Conservation (phyloP, 1,140 invertebrate species). For the Diachasmimorpha longicaudata region DNA sequence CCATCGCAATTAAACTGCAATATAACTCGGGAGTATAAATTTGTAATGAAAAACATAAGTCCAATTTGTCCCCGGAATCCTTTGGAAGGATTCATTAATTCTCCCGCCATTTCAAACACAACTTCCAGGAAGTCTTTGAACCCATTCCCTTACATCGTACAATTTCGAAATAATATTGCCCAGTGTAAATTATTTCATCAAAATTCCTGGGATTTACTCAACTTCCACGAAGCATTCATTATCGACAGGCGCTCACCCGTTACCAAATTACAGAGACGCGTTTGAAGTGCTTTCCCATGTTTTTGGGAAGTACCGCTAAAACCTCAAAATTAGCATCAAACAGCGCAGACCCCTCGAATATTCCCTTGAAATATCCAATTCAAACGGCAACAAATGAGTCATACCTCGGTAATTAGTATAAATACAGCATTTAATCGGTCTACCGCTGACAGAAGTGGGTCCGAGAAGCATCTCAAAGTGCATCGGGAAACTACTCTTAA, state of each 20-base stretch:
- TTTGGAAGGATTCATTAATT: no score
- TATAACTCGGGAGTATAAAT: no score
- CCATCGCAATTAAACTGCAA: no score
- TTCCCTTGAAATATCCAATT: neutral
- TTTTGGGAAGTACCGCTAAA: neutral
- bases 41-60: no score
- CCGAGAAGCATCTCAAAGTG: neutral
- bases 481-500: neutral
- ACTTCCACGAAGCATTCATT: neutral
- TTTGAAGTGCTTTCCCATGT: constrained; percentile 7
- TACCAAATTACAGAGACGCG: neutral
- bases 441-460: neutral
- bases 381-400: neutral
- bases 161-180: no score
- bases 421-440: neutral
- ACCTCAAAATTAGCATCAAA: constrained; percentile 9
- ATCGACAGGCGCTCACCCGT: neutral
- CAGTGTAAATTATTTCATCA: neutral
- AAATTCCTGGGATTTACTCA: neutral
- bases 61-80: no score
- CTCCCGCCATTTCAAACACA: no score
- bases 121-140: no score
- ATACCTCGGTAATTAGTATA: neutral
- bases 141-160: no score
- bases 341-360: neutral